phyloP scores from a whole-genome alignment of 2,797 vertebrate species.

The Rhodeus uyekii region DNA sequence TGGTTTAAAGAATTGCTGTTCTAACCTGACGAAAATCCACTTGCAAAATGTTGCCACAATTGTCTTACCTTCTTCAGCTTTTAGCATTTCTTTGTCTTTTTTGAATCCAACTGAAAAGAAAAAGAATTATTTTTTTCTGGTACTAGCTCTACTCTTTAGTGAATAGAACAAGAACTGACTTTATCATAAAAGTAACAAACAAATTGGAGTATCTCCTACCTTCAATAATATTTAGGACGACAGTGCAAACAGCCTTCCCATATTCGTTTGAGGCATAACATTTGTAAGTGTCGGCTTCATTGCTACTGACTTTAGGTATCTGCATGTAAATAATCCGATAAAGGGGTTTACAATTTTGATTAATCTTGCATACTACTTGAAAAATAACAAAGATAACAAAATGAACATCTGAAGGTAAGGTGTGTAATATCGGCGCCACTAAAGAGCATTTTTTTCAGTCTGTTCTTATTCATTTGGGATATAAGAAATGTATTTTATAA shows the following conservation, averaged over 20 bases:
- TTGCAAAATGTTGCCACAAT: background rate
- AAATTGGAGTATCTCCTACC: conserved; percentile 69
- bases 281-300: conserved; percentile 85
- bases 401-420: background rate
- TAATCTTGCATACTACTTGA: background rate
- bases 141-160: background rate
- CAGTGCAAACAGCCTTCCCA: conserved; percentile 84
- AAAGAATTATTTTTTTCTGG: conserved; percentile 7
- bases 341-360: background rate
- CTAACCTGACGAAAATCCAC: background rate
- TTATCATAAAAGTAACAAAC: background rate
- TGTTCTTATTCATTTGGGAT: background rate
- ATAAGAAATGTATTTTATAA: background rate
- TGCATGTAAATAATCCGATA: conserved; percentile 56
- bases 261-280: conserved; percentile 84
- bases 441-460: too few species aligned
- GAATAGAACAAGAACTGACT: background rate
- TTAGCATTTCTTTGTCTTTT: conserved; percentile 74
- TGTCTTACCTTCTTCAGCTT: conserved; percentile 64
- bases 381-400: background rate
- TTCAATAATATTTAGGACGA: conserved; percentile 82
- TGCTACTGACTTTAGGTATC: conserved; percentile 78
- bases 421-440: too few species aligned
- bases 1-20: background rate
- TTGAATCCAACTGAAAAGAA: conserved; percentile 86